phyloP scores from a whole-genome alignment of 2,113 vertebrate genomes.

The Ovis canadensis region DNA sequence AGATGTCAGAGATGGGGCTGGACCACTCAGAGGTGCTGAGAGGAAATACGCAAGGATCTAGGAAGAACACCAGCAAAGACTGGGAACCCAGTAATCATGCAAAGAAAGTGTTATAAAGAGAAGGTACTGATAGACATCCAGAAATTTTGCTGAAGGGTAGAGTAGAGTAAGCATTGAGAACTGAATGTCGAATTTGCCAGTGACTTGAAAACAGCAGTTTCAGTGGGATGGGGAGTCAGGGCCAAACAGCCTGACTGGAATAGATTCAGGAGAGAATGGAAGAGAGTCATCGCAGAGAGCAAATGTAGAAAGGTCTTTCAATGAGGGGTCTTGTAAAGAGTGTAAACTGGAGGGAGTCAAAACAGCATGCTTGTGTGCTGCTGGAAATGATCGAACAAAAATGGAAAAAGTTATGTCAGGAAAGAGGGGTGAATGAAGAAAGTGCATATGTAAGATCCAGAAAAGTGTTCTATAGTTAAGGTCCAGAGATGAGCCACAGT shows the following conservation, averaged over 20 bases:
- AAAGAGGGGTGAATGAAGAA: neutral
- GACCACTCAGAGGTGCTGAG: neutral
- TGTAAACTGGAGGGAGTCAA: neutral
- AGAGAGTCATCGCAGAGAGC: neutral
- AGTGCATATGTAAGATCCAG: neutral
- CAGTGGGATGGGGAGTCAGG: neutral
- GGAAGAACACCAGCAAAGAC: neutral
- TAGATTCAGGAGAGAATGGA: constrained; percentile 27
- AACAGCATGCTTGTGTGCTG: neutral
- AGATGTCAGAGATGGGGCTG: neutral
- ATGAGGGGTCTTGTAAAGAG: neutral
- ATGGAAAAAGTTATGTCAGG: neutral
- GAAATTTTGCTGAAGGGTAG: neutral
- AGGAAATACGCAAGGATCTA: neutral
- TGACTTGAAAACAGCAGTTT: neutral
- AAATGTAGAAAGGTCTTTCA: neutral
- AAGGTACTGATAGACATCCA: neutral
- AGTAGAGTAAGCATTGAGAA: neutral
- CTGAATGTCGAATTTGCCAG: neutral
- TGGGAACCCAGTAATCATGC: neutral
- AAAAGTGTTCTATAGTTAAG: neutral
- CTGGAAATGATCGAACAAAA: neutral
- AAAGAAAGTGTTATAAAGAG: neutral
- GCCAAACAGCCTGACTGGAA: neutral
- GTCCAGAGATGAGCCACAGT: neutral